Conservation (phyloP, 2,113 vertebrate genomes). For the Psophia crepitans region DNA sequence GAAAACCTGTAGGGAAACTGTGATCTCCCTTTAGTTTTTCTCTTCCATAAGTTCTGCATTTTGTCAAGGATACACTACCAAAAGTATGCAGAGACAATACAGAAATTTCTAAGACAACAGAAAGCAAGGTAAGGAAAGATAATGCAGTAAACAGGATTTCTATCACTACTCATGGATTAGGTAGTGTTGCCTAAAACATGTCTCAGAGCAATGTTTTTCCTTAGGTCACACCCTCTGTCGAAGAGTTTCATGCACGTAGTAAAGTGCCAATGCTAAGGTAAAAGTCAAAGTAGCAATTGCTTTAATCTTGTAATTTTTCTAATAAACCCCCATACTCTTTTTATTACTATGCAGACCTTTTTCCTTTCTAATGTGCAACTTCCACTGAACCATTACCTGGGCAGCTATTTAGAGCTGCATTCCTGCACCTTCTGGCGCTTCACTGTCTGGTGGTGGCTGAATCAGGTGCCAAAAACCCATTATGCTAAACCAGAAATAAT, state of each 20-base stretch:
- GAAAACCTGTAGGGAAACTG: background rate
- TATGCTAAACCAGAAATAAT: background rate
- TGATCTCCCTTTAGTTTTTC: background rate
- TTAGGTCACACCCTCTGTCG: background rate
- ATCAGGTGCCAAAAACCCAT: background rate
- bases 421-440: background rate
- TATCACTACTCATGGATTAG: background rate
- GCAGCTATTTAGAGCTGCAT: background rate
- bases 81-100: background rate
- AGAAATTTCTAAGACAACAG: background rate
- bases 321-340: background rate
- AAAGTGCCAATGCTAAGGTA: background rate
- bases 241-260: background rate
- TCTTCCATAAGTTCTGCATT: background rate
- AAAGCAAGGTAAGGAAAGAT: background rate
- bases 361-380: background rate
- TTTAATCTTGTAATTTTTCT: background rate
- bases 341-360: background rate
- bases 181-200: background rate
- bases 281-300: background rate
- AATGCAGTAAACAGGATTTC: background rate
- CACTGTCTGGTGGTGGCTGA: background rate
- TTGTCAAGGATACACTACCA: background rate
- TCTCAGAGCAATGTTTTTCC: background rate
- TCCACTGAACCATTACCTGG: background rate